Base-by-base conservation (phyloP, 2,888 invertebrate genomes). In the Spisula subtruncata region DNA sequence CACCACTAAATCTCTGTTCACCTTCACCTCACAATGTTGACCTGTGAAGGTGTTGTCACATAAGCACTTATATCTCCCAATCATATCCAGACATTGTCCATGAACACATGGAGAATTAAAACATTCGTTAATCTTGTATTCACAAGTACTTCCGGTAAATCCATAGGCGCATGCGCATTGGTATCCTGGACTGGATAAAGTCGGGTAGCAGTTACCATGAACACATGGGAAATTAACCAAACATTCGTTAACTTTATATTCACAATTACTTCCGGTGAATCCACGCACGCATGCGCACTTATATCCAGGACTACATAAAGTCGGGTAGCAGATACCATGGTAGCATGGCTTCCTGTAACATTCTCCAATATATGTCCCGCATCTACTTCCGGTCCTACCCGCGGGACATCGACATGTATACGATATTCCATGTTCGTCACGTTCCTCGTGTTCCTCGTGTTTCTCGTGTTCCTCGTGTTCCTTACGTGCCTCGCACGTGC, bases 71-170 rank as follows among this genome's bases (percentile, higher is more conserved):
- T 88, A 91, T 18, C 88, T 86, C 29, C 89, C 81, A n/a, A 91
- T 51, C 0, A 46, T 46, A 66, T 91, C 91, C 29, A 71, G 16
- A 86, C 91, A 91, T 29, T 71, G 51, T 25, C 91, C 91, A 56
- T 88, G 20, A 0, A 84, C 6, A 29, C 91, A 91, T 1, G 91
- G 91, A 29, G 84, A 85, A 56, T 89, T 91, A 46, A 85, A 91
- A 83, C 91, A 91, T 81, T 89, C 89, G 56, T 91, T 89, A 14
- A 91, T 87, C 12, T 89, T 85, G 48, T 89, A 89, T 81, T 91
- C 91, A 79, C 91, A 91, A 32, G 71, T 54, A 32, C 14, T 54
- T 32, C 91, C 91, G 12, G 91, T 91, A 79, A 81, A 89, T 29
- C 91, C 91, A 18, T 5, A 20, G 4, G 35, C 29, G 79, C 91